Evolutionary conservation across 2,888 invertebrate species (phyloP).

Genomic region (Scotopteryx bipunctaria): DNA sequence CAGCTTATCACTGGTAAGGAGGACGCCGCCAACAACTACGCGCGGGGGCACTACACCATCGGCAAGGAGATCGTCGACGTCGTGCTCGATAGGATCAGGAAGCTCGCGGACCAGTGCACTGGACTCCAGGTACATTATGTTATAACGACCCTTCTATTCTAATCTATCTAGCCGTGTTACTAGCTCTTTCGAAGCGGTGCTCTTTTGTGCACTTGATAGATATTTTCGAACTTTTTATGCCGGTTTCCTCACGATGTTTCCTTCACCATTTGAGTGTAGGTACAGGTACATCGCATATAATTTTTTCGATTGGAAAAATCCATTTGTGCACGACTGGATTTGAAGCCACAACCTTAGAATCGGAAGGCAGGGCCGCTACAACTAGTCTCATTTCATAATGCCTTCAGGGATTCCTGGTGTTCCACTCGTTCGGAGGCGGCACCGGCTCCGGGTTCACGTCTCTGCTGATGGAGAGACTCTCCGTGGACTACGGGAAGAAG

Average conservation of each 20-base stretch:
- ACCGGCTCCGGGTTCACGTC: slow-evolving; percentile 97
- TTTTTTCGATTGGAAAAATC: too few relatives aligned
- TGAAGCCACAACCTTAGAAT: too few relatives aligned
- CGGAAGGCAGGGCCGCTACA: too few relatives aligned
- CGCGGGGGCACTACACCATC: slow-evolving; percentile 96
- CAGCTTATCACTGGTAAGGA: slow-evolving; percentile 96
- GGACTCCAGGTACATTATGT: slow-evolving; percentile 85
- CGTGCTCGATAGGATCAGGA: slow-evolving; percentile 91
- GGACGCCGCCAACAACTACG: slow-evolving; percentile 97
- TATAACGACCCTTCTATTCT: not conserved
- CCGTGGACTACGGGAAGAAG: slow-evolving; percentile 96
- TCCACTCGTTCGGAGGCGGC: slow-evolving; percentile 96
- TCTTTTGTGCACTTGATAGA: too few relatives aligned
- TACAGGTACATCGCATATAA: too few relatives aligned
- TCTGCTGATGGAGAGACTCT: slow-evolving; percentile 94
- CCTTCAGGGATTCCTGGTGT: slow-evolving; percentile 92
- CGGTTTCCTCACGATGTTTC: too few relatives aligned
- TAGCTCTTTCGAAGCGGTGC: too few relatives aligned
- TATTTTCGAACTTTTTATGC: too few relatives aligned
- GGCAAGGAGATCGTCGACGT: slow-evolving; percentile 95
- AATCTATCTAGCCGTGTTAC: not conserved
- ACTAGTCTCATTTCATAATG: too few relatives aligned
- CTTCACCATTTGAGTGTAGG: too few relatives aligned
- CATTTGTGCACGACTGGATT: too few relatives aligned
- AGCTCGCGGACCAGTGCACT: slow-evolving; percentile 93